A percentile compares a stretch with the other conserved stretches of the same genome.
These are phyloP conservation scores for Gnathonemus echidnorhynchus DNA, from an alignment of 2,113 vertebrate genomes.

Conservation along the genomic window DNA sequence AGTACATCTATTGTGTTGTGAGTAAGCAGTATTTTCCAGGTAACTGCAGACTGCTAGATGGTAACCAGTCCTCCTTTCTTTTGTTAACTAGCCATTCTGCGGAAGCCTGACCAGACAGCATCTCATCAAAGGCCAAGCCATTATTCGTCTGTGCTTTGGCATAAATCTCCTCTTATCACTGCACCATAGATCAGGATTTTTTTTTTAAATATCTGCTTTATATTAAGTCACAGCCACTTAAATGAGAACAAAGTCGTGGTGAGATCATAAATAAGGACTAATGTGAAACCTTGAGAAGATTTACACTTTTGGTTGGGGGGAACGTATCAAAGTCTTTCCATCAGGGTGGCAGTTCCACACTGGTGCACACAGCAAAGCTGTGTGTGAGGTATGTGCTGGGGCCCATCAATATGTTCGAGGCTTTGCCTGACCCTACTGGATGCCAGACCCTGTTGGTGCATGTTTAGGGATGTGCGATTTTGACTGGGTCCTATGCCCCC, in stretches of 20 bases:
- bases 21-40: neutral
- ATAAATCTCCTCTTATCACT: conserved; percentile 29
- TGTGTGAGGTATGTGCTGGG: conserved; percentile 9
- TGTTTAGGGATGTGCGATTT: neutral
- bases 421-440: neutral
- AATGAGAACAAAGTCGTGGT: conserved; percentile 27
- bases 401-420: neutral
- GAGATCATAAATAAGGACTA: conserved; percentile 24
- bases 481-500: neutral
- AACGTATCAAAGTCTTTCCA: conserved; percentile 3
- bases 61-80: neutral
- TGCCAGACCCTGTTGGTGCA: neutral
- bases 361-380: neutral
- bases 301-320: conserved; percentile 10
- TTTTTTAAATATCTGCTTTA: conserved; percentile 21
- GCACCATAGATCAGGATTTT: conserved; percentile 19
- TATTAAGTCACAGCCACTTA: conserved; percentile 29
- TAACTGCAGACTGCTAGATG: neutral
- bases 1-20: neutral
- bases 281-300: conserved; percentile 24
- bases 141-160: neutral
- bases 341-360: neutral
- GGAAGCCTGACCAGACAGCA: neutral
- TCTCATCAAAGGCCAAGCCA: conserved; percentile 15
- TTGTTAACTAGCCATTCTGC: conserved; percentile 9